Evolutionary conservation across 2,113 vertebrate genomes (phyloP).

Genomic region (Labrus mixtus): DNA sequence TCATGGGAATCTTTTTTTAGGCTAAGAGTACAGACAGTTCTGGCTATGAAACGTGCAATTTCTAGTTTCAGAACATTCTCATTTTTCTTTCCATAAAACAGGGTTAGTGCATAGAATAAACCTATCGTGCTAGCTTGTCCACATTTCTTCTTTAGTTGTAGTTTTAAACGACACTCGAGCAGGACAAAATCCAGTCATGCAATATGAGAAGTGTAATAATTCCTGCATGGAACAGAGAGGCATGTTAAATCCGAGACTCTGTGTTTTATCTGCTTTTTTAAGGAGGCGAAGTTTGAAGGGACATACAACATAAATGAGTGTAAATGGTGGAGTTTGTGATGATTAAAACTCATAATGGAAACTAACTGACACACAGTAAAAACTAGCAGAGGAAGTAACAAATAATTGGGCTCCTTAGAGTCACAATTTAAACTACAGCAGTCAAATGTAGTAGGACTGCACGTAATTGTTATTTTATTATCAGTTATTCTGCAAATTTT

Average conservation of each 20-base stretch:
- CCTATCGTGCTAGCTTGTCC: too few relatives aligned
- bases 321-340: not conserved
- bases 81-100: not conserved
- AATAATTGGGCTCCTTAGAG: too few relatives aligned
- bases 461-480: too few relatives aligned
- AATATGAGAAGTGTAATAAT: not conserved
- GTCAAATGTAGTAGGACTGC: too few relatives aligned
- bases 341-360: too few relatives aligned
- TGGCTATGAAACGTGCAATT: slow-evolving; percentile 7
- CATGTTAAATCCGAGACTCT: not conserved
- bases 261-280: not conserved
- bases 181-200: too few relatives aligned
- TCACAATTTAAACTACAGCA: too few relatives aligned
- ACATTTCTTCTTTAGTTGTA: too few relatives aligned
- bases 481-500: too few relatives aligned
- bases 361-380: too few relatives aligned
- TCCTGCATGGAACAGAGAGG: not conserved
- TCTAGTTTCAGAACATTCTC: not conserved
- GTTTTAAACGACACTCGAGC: too few relatives aligned
- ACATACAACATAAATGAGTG: not conserved
- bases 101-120: not conserved
- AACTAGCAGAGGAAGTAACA: too few relatives aligned
- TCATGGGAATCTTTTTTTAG: slow-evolving; percentile 22
- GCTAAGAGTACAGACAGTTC: slow-evolving; percentile 5
- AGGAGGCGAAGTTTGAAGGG: not conserved